phyloP scores from a whole-genome alignment of 2,888 invertebrate genomes.

The Aricia artaxerxes region DNA sequence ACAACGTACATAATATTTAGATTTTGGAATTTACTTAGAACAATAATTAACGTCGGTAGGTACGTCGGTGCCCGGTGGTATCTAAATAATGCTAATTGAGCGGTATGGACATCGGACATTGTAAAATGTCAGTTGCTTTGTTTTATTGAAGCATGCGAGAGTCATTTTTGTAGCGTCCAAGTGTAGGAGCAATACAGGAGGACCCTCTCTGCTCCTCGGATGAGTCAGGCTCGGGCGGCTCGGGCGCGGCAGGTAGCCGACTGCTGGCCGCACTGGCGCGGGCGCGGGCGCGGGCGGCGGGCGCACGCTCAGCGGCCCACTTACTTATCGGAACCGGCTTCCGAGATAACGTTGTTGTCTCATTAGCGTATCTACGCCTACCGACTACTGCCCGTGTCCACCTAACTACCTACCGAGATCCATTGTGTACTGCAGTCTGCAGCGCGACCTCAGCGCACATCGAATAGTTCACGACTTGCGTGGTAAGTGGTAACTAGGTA shows the following conservation, averaged over 20 bases:
- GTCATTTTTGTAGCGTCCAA: too few relatives aligned
- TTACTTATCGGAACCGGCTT: constrained; percentile 13
- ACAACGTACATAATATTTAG: too few relatives aligned
- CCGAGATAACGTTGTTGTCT: constrained; percentile 11
- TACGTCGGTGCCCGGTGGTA: neutral
- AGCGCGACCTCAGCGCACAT: too few relatives aligned
- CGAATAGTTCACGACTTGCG: too few relatives aligned
- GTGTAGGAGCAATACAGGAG: too few relatives aligned
- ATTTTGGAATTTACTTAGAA: too few relatives aligned
- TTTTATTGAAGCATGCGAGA: too few relatives aligned
- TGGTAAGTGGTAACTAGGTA: too few relatives aligned
- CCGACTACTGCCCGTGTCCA: neutral
- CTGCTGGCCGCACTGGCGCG: neutral
- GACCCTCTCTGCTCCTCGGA: neutral
- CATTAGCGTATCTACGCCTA: constrained; percentile 6
- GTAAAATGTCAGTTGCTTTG: neutral
- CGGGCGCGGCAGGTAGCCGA: neutral
- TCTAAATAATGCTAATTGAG: neutral
- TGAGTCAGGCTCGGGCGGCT: neutral
- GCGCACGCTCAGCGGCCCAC: neutral
- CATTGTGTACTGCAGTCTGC: too few relatives aligned
- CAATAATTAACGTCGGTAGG: too few relatives aligned
- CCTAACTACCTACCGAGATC: neutral
- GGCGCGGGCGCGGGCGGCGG: too few relatives aligned
- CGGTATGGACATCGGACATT: neutral